Evolutionary conservation across 2,888 invertebrate genomes (phyloP).

Genomic region (Siphlonurus alternatus): DNA sequence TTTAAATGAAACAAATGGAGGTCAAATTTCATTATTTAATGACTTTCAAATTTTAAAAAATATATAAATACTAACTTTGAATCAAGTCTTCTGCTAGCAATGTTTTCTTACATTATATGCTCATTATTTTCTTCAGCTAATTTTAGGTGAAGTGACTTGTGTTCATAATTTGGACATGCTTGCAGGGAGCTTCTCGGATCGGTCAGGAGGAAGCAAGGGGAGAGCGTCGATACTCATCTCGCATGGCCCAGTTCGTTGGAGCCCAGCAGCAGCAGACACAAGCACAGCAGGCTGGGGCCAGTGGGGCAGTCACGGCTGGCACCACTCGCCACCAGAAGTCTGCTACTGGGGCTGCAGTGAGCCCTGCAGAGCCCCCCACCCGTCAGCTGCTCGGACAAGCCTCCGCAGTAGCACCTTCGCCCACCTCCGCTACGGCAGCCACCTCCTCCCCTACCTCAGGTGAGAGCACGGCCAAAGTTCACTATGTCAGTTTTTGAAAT

Average conservation of each 20-base stretch:
- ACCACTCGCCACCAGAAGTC: not conserved
- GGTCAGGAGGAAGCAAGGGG: slow-evolving; percentile 29
- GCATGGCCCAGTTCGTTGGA: slow-evolving; percentile 12
- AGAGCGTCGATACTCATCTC: slow-evolving; percentile 20
- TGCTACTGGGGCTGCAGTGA: not conserved
- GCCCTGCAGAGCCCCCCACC: slow-evolving; percentile 11
- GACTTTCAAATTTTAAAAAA: too few species aligned
- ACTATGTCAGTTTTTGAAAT: too few species aligned
- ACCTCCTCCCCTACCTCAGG: slow-evolving; percentile 28
- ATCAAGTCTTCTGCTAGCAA: too few species aligned
- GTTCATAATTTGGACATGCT: too few species aligned
- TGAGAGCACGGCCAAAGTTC: too few species aligned
- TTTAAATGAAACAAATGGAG: too few species aligned
- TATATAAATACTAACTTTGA: too few species aligned
- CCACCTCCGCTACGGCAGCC: slow-evolving; percentile 14
- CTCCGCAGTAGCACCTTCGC: not conserved
- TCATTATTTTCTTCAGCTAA: too few species aligned
- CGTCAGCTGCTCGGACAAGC: slow-evolving; percentile 4
- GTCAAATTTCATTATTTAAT: too few species aligned
- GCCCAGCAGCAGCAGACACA: not conserved
- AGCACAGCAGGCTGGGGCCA: slow-evolving; percentile 7
- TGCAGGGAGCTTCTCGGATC: slow-evolving; percentile 29
- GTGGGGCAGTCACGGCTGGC: slow-evolving; percentile 10
- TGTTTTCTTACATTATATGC: too few species aligned
- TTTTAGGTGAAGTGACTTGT: too few species aligned